These are phyloP conservation scores for Leucophenga montana DNA, from an alignment of 2,888 invertebrate genomes.

Conservation along the genomic window DNA sequence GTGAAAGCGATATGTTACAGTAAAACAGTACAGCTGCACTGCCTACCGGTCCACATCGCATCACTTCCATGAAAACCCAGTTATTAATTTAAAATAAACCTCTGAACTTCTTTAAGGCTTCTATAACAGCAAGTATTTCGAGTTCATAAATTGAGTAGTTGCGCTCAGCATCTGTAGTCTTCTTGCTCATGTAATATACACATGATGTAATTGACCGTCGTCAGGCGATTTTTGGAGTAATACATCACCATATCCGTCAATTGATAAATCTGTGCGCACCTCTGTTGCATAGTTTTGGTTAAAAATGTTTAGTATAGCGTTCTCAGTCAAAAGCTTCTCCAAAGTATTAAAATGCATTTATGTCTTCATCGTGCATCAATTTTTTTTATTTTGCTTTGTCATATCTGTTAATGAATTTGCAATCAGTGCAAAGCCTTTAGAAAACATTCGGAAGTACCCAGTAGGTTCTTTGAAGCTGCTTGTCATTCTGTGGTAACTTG, in stretches of 20 bases:
- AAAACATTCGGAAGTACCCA: slow-evolving; percentile 25
- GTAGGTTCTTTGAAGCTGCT: slow-evolving; percentile 13
- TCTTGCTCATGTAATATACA: slow-evolving; percentile 51
- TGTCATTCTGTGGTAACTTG: slow-evolving; percentile 8
- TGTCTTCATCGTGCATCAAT: background rate
- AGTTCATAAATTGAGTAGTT: too few relatives aligned
- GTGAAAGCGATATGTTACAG: too few relatives aligned
- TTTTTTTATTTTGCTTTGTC: slow-evolving; percentile 11
- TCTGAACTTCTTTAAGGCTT: too few relatives aligned
- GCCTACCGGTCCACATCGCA: too few relatives aligned
- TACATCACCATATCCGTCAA: background rate
- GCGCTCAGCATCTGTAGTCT: too few relatives aligned
- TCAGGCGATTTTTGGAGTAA: background rate
- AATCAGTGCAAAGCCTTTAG: background rate
- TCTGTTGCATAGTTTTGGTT: slow-evolving; percentile 33
- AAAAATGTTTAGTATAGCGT: background rate
- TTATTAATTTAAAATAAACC: too few relatives aligned
- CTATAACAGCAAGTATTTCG: too few relatives aligned
- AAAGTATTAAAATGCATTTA: too few relatives aligned
- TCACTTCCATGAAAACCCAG: too few relatives aligned
- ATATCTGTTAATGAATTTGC: slow-evolving; percentile 13
- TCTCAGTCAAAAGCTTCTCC: too few relatives aligned
- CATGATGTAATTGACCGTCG: background rate
- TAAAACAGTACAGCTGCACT: too few relatives aligned
- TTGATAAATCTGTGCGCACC: background rate